phyloP scores from a whole-genome alignment of 2,888 invertebrate species.

The Xylota sylvarum region DNA sequence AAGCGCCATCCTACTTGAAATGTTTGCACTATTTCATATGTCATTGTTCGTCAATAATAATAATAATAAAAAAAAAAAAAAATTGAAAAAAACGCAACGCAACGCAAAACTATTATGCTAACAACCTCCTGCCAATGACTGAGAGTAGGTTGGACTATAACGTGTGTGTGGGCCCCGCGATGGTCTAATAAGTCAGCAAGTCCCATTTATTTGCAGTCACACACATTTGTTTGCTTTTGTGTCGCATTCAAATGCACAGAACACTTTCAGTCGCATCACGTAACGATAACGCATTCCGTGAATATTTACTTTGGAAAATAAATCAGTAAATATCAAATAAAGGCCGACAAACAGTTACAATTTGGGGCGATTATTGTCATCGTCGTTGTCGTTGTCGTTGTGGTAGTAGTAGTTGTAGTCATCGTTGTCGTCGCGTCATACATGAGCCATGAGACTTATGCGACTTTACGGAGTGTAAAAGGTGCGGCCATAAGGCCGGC shows the following conservation, averaged over 20 bases:
- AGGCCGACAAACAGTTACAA: constrained; percentile 38
- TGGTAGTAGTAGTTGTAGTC: no score
- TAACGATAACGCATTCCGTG: constrained; percentile 16
- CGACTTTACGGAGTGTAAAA: not conserved
- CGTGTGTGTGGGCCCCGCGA: not conserved
- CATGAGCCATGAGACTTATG: constrained; percentile 14
- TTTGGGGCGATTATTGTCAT: constrained; percentile 34
- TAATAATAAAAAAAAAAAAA: no score
- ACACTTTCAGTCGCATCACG: not conserved
- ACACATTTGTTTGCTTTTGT: no score
- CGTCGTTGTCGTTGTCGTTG: not conserved
- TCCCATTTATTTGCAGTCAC: constrained; percentile 14
- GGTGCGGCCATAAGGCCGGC: not conserved
- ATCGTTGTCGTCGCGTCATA: not conserved
- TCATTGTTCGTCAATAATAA: not conserved
- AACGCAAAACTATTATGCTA: not conserved
- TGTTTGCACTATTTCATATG: not conserved
- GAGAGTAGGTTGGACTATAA: not conserved
- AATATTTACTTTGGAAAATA: constrained; percentile 37
- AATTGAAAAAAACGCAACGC: no score
- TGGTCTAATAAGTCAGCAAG: constrained; percentile 5
- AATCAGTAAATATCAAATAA: constrained; percentile 47
- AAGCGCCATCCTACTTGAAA: not conserved
- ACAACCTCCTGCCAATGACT: not conserved
- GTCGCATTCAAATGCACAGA: constrained; percentile 22